Evolutionary conservation across 2,113 vertebrate genomes (phyloP).

Genomic region (Numenius arquata): DNA sequence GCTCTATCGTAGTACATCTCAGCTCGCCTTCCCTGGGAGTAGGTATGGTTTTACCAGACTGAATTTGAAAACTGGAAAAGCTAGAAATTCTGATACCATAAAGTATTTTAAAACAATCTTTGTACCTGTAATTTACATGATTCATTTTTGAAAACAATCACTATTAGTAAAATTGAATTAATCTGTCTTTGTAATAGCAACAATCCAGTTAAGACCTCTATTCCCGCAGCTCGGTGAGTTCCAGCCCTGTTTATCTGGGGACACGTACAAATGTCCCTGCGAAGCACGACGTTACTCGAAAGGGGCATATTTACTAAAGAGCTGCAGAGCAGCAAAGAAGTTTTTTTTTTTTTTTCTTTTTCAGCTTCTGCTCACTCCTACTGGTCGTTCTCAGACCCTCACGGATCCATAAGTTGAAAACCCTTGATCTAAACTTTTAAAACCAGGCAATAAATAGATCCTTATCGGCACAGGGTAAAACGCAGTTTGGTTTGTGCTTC

Average conservation of each 20-base stretch:
- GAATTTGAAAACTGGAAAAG: not conserved
- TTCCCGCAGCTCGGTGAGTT: not conserved
- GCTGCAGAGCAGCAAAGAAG: not conserved
- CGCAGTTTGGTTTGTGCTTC: not conserved
- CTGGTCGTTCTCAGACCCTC: not conserved
- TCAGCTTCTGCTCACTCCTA: fast-evolving
- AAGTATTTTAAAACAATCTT: not conserved
- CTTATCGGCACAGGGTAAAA: not conserved
- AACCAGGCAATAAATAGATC: not conserved
- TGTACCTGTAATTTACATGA: not conserved
- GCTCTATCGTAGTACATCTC: fast-evolving
- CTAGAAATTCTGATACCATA: not conserved
- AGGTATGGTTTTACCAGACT: not conserved
- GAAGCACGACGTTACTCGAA: fast-evolving
- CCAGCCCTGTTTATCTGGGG: not conserved
- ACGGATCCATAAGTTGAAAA: not conserved
- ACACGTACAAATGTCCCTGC: not conserved
- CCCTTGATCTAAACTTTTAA: not conserved
- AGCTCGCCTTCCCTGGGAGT: not conserved
- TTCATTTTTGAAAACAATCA: not conserved
- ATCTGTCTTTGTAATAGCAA: not conserved
- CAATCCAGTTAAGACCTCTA: not conserved
- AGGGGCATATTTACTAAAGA: fast-evolving
- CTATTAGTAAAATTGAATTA: not conserved
- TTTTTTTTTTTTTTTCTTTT: no score